Evolutionary conservation across 2,797 vertebrate species (phyloP), one percentile per base, ranked within the genome.

Genomic region (Sciurus carolinensis): DNA sequence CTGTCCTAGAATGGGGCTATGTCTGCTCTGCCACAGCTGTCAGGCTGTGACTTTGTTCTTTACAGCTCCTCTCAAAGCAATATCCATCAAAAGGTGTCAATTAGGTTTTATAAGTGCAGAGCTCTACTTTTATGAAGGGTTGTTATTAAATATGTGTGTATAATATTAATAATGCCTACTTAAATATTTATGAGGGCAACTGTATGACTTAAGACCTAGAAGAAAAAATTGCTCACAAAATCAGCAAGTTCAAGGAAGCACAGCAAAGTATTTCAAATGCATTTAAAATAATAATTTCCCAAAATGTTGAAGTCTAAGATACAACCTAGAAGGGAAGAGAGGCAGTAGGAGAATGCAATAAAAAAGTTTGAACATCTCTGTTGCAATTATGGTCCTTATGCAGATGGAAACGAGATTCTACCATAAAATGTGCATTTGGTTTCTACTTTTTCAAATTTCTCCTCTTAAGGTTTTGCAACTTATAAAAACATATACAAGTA

Each of bases 141-240:
- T 91, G 33, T 87, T 94, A 72, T 92, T 95, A 93, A 96, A 85
- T 95, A 75, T 22, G 44, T 73, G 79, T 44, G 57, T 84, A 30
- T 82, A 91, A 91, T 87, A 94, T 84, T 94, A 85, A 91, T 94
- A 81, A 96, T 66, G 9, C 28, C 62, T 72, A 62, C 87, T 96
- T 97, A 92, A 97, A 83, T 95, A 95, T 84, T 77, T 89, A 91
- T 87, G 82, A 91, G 30, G n/a, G 42, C 20, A 84, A 94, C 22
- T 80, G 12, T 69, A 50, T 64, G 50, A 75, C 64, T 26, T 88
- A 50, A 88, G 36, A 57, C 39, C 57, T 87, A 72, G 39, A 91
- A 92, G 69, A 66, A 64, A 92, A 90, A 92, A 66, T 20, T 91
- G 47, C 36, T 73, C 39, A 87, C 54, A 88, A 62, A 82, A 71